These are phyloP conservation scores for Cheilosia vulpina DNA, from an alignment of 2,888 invertebrate genomes.

Conservation along the genomic window DNA sequence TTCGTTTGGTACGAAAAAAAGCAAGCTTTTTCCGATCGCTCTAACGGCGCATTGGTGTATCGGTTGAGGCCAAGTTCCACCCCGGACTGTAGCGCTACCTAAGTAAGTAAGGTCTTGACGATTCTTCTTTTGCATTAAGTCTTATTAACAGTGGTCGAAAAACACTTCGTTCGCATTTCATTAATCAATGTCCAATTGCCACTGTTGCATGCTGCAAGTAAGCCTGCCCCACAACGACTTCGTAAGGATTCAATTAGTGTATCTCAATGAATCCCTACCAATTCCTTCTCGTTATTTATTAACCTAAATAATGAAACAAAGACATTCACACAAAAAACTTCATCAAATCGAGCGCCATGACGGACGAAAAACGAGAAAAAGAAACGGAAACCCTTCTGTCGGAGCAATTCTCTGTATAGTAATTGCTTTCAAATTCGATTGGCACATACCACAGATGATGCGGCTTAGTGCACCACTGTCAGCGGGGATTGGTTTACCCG, in stretches of 20 bases:
- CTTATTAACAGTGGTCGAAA: no score
- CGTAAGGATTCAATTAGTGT: conserved; percentile 56
- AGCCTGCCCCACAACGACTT: neutral
- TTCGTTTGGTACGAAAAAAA: no score
- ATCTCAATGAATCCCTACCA: conserved; percentile 47
- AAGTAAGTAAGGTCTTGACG: no score
- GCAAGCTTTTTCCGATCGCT: no score
- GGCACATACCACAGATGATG: conserved; percentile 70
- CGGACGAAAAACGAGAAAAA: neutral
- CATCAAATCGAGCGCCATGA: conserved; percentile 22
- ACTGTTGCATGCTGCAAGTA: no score
- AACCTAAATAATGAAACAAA: conserved; percentile 41
- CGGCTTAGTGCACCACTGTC: conserved; percentile 45
- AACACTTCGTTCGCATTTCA: no score
- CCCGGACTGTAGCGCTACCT: no score
- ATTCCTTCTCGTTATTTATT: conserved; percentile 10
- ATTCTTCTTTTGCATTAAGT: no score
- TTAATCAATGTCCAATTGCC: no score
- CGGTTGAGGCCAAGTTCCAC: no score
- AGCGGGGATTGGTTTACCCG: neutral
- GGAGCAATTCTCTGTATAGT: conserved; percentile 56
- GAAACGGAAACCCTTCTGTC: conserved; percentile 49
- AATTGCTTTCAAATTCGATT: conserved; percentile 73
- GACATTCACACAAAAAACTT: conserved; percentile 22
- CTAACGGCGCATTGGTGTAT: no score